phyloP scores from a whole-genome alignment of 2,113 vertebrate genomes.

The Hystrix cristata region DNA sequence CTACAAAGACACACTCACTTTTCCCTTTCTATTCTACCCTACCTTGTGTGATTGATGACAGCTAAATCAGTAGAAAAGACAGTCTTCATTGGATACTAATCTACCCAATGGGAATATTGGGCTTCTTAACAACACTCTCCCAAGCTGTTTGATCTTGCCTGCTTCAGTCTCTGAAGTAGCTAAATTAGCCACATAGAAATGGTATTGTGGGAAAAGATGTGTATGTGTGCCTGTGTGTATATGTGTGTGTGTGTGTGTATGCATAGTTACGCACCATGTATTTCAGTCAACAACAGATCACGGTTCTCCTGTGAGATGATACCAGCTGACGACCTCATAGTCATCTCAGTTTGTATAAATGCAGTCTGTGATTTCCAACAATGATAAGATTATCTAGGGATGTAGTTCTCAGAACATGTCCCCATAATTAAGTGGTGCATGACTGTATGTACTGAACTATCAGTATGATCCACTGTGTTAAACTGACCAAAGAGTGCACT shows the following conservation, averaged over 20 bases:
- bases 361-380: not conserved
- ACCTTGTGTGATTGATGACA: not conserved
- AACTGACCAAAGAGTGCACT: not conserved
- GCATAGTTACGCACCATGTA: not conserved
- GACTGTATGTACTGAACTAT: too few species aligned
- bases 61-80: not conserved
- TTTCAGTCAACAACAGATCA: not conserved
- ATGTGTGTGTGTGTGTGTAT: fast-evolving
- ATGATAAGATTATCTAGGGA: not conserved
- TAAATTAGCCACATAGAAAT: not conserved
- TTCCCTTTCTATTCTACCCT: not conserved
- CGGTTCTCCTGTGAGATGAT: not conserved
- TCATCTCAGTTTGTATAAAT: not conserved
- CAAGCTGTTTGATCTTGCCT: not conserved
- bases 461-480: not conserved
- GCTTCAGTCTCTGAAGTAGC: not conserved
- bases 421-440: not conserved
- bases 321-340: not conserved
- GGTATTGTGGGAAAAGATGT: not conserved
- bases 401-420: not conserved
- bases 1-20: too few species aligned
- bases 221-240: fast-evolving
- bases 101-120: not conserved
- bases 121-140: not conserved
- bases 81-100: not conserved